Evolutionary conservation across 1,140 invertebrate genomes (phyloP).

Genomic region (Zaprionus capensis): DNA sequence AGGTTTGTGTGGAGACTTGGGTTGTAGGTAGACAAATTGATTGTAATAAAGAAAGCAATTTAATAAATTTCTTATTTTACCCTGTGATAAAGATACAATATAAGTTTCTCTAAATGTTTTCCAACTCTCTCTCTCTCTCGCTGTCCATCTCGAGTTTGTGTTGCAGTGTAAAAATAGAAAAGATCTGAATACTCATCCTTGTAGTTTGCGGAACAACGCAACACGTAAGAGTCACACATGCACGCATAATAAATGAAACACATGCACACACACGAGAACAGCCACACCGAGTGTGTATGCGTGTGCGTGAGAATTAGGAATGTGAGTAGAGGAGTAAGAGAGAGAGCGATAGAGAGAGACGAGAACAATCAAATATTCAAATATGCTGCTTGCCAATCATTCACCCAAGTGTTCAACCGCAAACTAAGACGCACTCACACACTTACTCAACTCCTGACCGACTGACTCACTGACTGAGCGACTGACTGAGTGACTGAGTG

Average conservation of each 20-base stretch:
- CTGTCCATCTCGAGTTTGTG: not conserved
- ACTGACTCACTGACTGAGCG: not conserved
- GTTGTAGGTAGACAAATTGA: too few relatives aligned
- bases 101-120: not conserved
- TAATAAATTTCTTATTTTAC: too few relatives aligned
- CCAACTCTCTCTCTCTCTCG: too few relatives aligned
- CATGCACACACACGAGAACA: slow-evolving; percentile 1
- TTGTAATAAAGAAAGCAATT: too few relatives aligned
- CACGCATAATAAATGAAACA: slow-evolving; percentile 45
- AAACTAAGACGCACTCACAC: slow-evolving; percentile 66
- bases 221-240: slow-evolving; percentile 2
- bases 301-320: not conserved
- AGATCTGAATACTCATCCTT: slow-evolving; percentile 16
- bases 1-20: too few relatives aligned
- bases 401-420: slow-evolving; percentile 71
- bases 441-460: slow-evolving; percentile 4
- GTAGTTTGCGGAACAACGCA: slow-evolving; percentile 14
- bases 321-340: not conserved
- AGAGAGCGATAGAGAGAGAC: slow-evolving; percentile 3
- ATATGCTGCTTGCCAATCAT: slow-evolving; percentile 56
- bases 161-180: not conserved
- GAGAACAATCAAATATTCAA: slow-evolving; percentile 71
- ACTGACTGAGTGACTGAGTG: slow-evolving; percentile 16
- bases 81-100: too few relatives aligned
- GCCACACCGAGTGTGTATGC: not conserved